These are phyloP conservation scores for Avahi laniger DNA, from an alignment of 2,797 vertebrate genomes.

Conservation along the genomic window DNA sequence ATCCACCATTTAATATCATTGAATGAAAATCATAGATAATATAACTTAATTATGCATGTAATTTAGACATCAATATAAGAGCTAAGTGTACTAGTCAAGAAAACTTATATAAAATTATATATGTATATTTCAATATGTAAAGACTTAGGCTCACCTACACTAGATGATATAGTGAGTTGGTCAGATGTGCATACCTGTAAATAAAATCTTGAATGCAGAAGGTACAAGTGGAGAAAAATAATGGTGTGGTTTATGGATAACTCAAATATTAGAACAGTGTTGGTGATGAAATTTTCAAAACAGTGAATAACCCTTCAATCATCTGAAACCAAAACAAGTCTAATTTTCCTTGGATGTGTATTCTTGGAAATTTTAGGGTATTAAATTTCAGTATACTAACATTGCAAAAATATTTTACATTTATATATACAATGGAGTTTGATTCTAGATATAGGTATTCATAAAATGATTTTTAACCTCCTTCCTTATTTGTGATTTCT, in stretches of 20 bases:
- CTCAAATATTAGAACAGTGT: background rate
- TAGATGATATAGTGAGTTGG: background rate
- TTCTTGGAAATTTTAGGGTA: slow-evolving; percentile 8
- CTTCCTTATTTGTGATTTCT: background rate
- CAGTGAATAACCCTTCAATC: background rate
- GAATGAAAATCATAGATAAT: slow-evolving; percentile 21
- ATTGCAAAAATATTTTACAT: background rate
- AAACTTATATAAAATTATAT: background rate
- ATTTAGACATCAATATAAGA: background rate
- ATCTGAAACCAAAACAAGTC: background rate
- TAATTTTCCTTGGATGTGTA: background rate
- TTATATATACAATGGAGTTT: background rate
- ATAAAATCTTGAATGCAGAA: background rate
- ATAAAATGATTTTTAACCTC: background rate
- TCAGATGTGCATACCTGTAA: background rate
- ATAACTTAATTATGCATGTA: background rate
- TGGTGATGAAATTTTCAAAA: background rate
- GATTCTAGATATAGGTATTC: background rate
- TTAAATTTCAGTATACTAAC: background rate
- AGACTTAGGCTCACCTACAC: background rate
- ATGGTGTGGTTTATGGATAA: background rate
- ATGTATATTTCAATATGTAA: background rate
- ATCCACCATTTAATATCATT: background rate
- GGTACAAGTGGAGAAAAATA: background rate
- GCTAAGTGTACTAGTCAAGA: background rate